phyloP scores from a whole-genome alignment of 2,113 vertebrate genomes.

The Syrmaticus mikado region DNA sequence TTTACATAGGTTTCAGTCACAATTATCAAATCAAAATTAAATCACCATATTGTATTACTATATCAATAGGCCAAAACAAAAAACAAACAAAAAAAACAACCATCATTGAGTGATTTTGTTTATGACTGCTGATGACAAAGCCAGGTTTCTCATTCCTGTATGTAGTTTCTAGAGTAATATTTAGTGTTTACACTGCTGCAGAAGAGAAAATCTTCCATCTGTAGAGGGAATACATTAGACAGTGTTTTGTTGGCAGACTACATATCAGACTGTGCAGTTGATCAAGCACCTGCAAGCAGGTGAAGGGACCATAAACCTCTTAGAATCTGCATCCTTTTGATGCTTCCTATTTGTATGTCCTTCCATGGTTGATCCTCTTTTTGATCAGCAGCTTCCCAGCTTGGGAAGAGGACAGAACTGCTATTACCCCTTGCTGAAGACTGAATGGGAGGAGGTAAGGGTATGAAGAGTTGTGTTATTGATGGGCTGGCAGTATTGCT shows the following conservation, averaged over 20 bases:
- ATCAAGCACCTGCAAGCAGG: neutral
- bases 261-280: neutral
- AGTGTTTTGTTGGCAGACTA: neutral
- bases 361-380: neutral
- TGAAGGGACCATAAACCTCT: neutral
- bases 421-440: neutral
- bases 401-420: neutral
- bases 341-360: neutral
- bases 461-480: neutral
- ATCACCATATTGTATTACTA: neutral
- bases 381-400: neutral
- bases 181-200: neutral
- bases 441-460: neutral
- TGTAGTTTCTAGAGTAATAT: neutral
- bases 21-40: slow-evolving; percentile 20
- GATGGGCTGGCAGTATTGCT: neutral
- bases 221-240: neutral
- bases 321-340: neutral
- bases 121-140: neutral
- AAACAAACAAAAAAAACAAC: neutral
- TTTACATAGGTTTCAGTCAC: neutral
- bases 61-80: neutral
- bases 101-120: neutral
- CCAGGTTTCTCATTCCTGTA: neutral
- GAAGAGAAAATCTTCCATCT: neutral